Conservation (phyloP, 2,888 invertebrate species). For the Perizoma affinitatum region DNA sequence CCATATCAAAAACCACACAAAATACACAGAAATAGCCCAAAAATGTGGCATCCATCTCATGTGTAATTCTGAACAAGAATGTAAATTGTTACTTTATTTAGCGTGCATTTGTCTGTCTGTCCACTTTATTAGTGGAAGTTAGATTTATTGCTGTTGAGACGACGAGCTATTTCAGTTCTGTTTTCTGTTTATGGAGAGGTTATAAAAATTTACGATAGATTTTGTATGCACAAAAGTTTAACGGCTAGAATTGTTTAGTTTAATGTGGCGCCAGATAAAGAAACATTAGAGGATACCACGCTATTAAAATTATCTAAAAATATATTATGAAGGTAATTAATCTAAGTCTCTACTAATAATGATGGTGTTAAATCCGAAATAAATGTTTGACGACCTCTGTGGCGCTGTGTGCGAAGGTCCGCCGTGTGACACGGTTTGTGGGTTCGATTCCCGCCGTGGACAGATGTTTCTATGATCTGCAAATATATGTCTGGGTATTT, state of each 20-base stretch:
- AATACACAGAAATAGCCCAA: slow-evolving; percentile 26
- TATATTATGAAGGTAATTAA: no score
- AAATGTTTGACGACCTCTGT: no score
- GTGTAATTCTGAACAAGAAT: slow-evolving; percentile 50
- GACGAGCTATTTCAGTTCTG: slow-evolving; percentile 55
- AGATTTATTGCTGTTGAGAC: slow-evolving; percentile 65
- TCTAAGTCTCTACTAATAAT: no score
- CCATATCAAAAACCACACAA: slow-evolving; percentile 12
- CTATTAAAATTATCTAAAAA: no score
- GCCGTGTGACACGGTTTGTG: no score
- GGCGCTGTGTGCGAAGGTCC: no score
- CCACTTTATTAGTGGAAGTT: slow-evolving; percentile 65
- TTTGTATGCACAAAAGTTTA: slow-evolving; percentile 13
- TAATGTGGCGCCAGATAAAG: background rate
- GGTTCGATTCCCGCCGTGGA: no score
- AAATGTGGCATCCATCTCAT: slow-evolving; percentile 33
- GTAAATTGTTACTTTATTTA: slow-evolving; percentile 66
- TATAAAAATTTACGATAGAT: slow-evolving; percentile 14
- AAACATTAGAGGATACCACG: no score
- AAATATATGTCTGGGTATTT: no score
- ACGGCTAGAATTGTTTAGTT: background rate
- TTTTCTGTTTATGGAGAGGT: slow-evolving; percentile 15
- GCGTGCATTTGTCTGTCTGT: slow-evolving; percentile 70
- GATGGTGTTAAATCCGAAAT: no score
- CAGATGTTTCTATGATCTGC: no score